A percentile compares a stretch with the other conserved stretches of the same genome.
Conservation (phyloP, 2,797 vertebrate genomes). For the Alosa sapidissima region DNA sequence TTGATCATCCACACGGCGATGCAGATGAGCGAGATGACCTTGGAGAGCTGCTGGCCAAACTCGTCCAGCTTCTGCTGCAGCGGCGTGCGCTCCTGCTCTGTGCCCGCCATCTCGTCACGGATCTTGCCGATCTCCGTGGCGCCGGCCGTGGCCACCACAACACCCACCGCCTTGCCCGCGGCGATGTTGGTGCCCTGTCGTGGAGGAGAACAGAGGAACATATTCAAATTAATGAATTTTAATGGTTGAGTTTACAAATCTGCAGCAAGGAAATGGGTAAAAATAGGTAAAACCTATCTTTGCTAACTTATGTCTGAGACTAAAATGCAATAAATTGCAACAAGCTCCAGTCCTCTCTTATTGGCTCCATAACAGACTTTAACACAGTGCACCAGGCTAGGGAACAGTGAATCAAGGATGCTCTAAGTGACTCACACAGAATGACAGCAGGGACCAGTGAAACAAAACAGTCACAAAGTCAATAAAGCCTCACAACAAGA, state of each 20-base stretch:
- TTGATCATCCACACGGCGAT: conserved; percentile 99
- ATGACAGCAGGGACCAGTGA: not conserved
- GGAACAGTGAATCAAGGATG: not conserved
- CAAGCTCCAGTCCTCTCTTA: not conserved
- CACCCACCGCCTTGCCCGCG: conserved; percentile 93
- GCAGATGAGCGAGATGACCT: conserved; percentile 96
- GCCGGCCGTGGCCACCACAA: conserved; percentile 92
- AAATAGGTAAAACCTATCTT: not conserved
- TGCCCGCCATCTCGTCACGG: conserved; percentile 95
- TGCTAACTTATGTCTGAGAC: not conserved
- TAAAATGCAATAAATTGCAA: not conserved
- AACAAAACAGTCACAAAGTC: not conserved
- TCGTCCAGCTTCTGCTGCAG: conserved; percentile 98
- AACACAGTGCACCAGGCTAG: not conserved
- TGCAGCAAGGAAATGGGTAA: not conserved
- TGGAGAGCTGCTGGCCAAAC: conserved; percentile 96
- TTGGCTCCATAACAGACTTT: not conserved
- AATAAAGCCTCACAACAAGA: not conserved
- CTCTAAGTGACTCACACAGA: not conserved
- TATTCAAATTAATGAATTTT: no score
- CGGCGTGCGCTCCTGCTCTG: conserved; percentile 94
- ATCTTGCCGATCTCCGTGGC: conserved; percentile 98
- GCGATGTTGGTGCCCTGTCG: conserved; percentile 94
- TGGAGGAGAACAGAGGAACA: not conserved
- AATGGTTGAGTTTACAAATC: no score